Evolutionary conservation across 2,113 vertebrate species (phyloP).

Genomic region (Sturnira hondurensis): DNA sequence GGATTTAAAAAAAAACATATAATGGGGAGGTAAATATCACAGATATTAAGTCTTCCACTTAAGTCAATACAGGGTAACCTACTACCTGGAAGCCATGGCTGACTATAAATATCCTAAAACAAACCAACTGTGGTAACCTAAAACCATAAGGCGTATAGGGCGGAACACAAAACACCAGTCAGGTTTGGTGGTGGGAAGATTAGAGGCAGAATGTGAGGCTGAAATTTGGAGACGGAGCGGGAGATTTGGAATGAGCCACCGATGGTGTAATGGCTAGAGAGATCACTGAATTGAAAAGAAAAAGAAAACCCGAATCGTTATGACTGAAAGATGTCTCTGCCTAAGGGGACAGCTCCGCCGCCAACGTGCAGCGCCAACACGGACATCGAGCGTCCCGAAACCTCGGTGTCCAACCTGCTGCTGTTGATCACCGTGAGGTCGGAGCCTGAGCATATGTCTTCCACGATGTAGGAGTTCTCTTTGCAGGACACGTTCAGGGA

Average conservation of each 20-base stretch:
- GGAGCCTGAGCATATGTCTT: constrained; percentile 95
- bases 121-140: not conserved
- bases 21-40: not conserved
- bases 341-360: not conserved
- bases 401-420: constrained; percentile 87
- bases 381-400: not conserved
- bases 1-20: not conserved
- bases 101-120: not conserved
- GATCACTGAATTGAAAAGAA: not conserved
- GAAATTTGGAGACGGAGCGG: not conserved
- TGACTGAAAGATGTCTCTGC: not conserved
- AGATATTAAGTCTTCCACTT: not conserved
- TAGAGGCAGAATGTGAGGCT: not conserved
- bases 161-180: not conserved
- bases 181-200: not conserved
- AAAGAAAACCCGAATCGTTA: not conserved
- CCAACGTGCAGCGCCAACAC: not conserved
- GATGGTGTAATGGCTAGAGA: not conserved
- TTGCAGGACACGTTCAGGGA: constrained; percentile 93
- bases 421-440: constrained; percentile 91
- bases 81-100: not conserved
- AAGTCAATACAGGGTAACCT: not conserved
- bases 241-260: not conserved
- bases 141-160: not conserved
- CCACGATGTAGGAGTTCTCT: constrained; percentile 93